Evolutionary conservation across 2,113 vertebrate genomes (phyloP).

Genomic region (Eulemur macaco): DNA sequence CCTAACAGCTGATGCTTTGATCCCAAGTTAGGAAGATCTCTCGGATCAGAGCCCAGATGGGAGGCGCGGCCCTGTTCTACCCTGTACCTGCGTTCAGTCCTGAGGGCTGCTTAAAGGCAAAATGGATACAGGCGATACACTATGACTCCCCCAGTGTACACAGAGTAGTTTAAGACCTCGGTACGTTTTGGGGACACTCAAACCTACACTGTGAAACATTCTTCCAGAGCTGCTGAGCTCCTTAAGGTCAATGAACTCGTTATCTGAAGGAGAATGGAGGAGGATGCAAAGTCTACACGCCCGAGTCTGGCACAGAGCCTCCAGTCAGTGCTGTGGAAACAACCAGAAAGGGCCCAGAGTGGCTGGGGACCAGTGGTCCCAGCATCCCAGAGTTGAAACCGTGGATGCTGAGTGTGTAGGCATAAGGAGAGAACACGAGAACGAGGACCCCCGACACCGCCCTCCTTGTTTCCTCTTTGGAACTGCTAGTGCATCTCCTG

Average conservation of each 20-base stretch:
- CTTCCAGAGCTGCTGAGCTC: background rate
- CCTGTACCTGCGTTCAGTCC: background rate
- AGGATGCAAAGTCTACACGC: background rate
- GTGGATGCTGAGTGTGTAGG: background rate
- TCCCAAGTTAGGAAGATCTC: background rate
- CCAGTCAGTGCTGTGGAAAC: background rate
- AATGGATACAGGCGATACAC: background rate
- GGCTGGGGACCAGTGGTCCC: background rate
- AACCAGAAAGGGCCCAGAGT: background rate
- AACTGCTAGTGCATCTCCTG: background rate
- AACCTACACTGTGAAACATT: background rate
- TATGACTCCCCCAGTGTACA: background rate
- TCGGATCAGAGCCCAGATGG: background rate
- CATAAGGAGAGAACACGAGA: background rate
- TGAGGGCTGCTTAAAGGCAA: background rate
- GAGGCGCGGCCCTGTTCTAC: background rate
- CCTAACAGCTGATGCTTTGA: background rate
- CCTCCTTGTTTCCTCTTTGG: background rate
- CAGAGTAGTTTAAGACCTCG: background rate
- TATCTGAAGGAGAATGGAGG: background rate
- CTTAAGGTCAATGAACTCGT: background rate
- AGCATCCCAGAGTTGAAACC: background rate
- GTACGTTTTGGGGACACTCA: background rate
- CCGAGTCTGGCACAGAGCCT: rapidly evolving
- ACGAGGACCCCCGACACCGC: background rate